phyloP scores from a whole-genome alignment of 2,888 invertebrate species.

The Branchinecta sandiegonensis region DNA sequence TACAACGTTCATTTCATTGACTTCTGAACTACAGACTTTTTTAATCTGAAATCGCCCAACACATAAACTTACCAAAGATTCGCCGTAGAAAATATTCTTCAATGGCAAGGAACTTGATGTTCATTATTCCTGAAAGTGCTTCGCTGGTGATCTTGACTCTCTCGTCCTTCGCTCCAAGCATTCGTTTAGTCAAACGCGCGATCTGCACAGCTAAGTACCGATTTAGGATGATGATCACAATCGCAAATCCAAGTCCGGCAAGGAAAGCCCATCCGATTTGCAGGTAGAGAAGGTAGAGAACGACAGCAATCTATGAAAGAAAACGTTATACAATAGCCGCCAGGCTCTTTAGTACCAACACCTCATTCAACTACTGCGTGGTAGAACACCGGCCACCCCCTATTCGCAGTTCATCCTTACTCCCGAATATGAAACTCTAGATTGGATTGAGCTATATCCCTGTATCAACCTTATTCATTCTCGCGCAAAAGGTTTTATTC shows the following conservation, averaged over 20 bases:
- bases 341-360: no score
- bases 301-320: constrained; percentile 53
- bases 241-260: constrained; percentile 70
- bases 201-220: constrained; percentile 77
- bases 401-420: no score
- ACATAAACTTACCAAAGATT: constrained; percentile 28
- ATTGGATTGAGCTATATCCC: no score
- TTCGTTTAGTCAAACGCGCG: constrained; percentile 35
- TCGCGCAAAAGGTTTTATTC: no score
- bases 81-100: constrained; percentile 64
- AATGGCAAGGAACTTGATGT: constrained; percentile 86
- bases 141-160: constrained; percentile 77
- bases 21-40: background rate
- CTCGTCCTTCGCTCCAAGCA: constrained; percentile 83
- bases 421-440: no score
- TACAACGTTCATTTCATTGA: no score
- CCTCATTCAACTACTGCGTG: no score
- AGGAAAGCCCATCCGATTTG: constrained; percentile 84
- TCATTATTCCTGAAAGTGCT: constrained; percentile 67
- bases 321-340: background rate
- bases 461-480: no score
- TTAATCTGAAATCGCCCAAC: background rate
- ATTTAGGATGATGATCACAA: constrained; percentile 83
- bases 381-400: no score
- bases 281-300: constrained; percentile 63